Conservation (phyloP, 2,888 invertebrate species). For the Nezara viridula region DNA sequence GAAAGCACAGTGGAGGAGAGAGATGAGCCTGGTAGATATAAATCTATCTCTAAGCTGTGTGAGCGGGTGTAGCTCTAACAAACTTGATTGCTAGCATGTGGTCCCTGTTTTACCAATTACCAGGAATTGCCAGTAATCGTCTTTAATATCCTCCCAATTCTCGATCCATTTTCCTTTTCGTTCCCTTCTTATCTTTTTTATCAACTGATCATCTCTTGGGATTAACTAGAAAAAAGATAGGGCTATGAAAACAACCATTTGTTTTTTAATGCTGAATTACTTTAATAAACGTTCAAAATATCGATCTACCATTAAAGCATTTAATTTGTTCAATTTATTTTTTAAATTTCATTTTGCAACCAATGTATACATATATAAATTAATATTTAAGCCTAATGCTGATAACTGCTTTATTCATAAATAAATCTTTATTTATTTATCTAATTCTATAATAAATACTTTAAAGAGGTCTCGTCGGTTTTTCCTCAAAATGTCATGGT, state of each 20-base stretch:
- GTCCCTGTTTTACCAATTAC: conserved; percentile 36
- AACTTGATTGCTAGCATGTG: conserved; percentile 41
- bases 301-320: too few species aligned
- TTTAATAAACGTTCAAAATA: too few species aligned
- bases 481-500: too few species aligned
- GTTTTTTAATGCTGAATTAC: not conserved
- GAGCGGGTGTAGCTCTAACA: conserved; percentile 29
- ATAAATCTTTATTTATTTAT: too few species aligned
- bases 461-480: too few species aligned
- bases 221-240: not conserved
- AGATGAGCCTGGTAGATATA: conserved; percentile 1
- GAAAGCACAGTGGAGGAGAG: not conserved
- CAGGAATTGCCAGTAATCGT: conserved; percentile 40
- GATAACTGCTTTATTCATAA: too few species aligned
- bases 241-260: not conserved
- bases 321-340: too few species aligned
- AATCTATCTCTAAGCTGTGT: conserved; percentile 12
- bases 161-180: conserved; percentile 25
- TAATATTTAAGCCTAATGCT: too few species aligned
- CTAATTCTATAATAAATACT: too few species aligned
- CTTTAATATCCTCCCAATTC: conserved; percentile 44
- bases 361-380: too few species aligned
- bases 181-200: conserved; percentile 8
- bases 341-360: too few species aligned
- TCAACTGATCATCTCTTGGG: not conserved